Conservation (phyloP, 2,888 invertebrate genomes). For the Mellilla xanthometata region DNA sequence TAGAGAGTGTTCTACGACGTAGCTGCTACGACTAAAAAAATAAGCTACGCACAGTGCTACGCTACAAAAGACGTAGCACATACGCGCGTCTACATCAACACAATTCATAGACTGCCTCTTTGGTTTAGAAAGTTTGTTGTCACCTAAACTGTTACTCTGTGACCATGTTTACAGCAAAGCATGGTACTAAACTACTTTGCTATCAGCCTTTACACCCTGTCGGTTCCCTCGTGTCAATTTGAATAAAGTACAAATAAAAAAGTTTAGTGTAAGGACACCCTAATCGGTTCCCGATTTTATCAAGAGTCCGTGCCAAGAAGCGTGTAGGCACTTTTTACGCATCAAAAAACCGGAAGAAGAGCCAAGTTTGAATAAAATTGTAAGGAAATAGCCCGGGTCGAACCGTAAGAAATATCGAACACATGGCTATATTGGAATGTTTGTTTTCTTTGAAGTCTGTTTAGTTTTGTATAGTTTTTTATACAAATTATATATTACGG, state of each 20-base stretch:
- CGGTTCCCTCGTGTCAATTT: slow-evolving; percentile 59
- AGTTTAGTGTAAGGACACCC: slow-evolving; percentile 57
- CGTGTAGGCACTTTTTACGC: slow-evolving; percentile 55
- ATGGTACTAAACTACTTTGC: slow-evolving; percentile 54
- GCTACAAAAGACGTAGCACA: too few relatives aligned
- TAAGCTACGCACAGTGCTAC: too few relatives aligned
- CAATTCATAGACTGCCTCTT: slow-evolving; percentile 4
- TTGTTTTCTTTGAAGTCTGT: slow-evolving; percentile 8
- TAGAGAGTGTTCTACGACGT: too few relatives aligned
- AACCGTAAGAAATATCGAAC: slow-evolving; percentile 21
- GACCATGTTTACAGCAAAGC: slow-evolving; percentile 12
- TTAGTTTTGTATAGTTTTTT: too few relatives aligned
- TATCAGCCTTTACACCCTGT: slow-evolving; percentile 65
- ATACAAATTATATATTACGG: too few relatives aligned
- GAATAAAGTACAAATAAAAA: slow-evolving; percentile 67
- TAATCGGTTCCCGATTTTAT: slow-evolving; percentile 63
- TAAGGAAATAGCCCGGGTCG: slow-evolving; percentile 20
- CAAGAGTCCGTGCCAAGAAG: slow-evolving; percentile 48
- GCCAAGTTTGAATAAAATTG: slow-evolving; percentile 38
- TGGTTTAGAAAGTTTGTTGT: background rate
- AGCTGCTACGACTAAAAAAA: too few relatives aligned
- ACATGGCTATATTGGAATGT: slow-evolving; percentile 12
- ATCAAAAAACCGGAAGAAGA: slow-evolving; percentile 44
- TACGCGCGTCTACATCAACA: slow-evolving; percentile 1
- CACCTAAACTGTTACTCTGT: slow-evolving; percentile 1